Percentiles rank a stretch among this genome's conserved stretches.
Evolutionary conservation across 2,888 invertebrate genomes (phyloP).

Genomic region (Cerastoderma edule): DNA sequence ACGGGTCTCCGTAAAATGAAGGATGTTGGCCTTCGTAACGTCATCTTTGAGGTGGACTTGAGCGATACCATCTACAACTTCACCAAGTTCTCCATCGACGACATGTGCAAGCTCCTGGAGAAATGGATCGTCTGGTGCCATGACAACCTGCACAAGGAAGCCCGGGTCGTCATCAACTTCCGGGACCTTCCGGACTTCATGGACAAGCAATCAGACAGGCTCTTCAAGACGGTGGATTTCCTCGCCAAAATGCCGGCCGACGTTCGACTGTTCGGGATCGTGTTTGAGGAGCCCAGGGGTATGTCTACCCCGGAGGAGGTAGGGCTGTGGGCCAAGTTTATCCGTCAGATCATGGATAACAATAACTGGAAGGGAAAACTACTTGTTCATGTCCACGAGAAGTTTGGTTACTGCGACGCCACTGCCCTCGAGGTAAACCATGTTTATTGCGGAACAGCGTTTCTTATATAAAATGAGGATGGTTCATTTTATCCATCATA

Average conservation of each 20-base stretch:
- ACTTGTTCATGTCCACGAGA: constrained; percentile 25
- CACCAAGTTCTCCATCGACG: constrained; percentile 19
- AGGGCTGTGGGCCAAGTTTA: constrained; percentile 13
- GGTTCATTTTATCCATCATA: background rate
- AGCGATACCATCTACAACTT: constrained; percentile 22
- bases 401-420: background rate
- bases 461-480: background rate
- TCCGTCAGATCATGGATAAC: constrained; percentile 33
- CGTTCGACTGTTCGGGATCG: constrained; percentile 16
- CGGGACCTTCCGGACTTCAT: constrained; percentile 37
- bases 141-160: constrained; percentile 16
- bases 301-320: constrained; percentile 11
- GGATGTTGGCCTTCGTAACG: too few species aligned
- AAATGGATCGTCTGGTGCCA: constrained; percentile 1
- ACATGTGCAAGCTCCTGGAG: constrained; percentile 16
- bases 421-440: constrained; percentile 25
- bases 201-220: background rate
- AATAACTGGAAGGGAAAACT: constrained; percentile 41
- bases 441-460: background rate
- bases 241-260: background rate
- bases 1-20: too few species aligned
- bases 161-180: constrained; percentile 23
- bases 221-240: background rate
- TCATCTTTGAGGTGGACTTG: constrained; percentile 4
- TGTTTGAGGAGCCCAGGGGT: constrained; percentile 35